phyloP scores from a whole-genome alignment of 1,140 invertebrate species.

The Saxidomus purpurata region DNA sequence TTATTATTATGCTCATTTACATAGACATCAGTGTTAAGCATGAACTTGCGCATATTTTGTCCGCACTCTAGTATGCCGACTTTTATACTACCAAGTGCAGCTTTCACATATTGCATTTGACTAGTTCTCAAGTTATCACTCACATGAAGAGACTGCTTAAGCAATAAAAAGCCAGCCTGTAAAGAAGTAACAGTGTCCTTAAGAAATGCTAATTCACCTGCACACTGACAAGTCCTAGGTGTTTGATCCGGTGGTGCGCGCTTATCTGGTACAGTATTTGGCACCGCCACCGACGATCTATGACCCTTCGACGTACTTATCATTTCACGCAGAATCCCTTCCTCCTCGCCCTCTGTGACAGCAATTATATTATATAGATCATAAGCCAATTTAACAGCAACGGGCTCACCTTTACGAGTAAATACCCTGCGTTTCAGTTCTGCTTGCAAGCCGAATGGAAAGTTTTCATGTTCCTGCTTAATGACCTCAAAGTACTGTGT shows the following conservation, averaged over 20 bases:
- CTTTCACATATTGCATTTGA: not conserved
- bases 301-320: no score
- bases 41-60: not conserved
- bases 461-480: not conserved
- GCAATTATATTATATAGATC: not conserved
- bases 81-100: not conserved
- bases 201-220: not conserved
- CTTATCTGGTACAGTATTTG: no score
- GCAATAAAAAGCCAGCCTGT: not conserved
- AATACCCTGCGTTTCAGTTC: not conserved
- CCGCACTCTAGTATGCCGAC: not conserved
- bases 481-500: not conserved
- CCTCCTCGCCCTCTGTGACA: no score
- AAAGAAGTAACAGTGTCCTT: not conserved
- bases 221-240: no score
- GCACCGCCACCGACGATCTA: no score
- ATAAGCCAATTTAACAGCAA: not conserved
- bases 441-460: not conserved
- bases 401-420: not conserved
- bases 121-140: not conserved
- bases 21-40: not conserved
- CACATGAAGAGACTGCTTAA: not conserved
- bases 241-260: not conserved
- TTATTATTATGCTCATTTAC: no score
- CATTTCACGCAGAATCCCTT: no score